Conservation (phyloP, 2,888 invertebrate species). For the Anthophora plumipes region DNA sequence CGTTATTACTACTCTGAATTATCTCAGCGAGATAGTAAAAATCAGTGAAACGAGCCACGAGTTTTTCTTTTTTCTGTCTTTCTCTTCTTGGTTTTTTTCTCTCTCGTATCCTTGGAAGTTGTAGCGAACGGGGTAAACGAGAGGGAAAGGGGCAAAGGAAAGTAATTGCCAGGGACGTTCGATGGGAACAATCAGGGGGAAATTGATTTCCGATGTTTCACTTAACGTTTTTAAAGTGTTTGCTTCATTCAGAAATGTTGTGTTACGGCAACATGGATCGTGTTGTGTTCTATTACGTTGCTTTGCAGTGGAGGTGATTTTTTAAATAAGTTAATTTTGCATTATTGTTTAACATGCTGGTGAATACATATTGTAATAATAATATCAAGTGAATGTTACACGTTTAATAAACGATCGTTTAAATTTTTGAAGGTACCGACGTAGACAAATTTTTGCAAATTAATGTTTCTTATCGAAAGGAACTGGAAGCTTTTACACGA, state of each 20-base stretch:
- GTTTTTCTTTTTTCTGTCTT: no score
- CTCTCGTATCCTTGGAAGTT: conserved; percentile 9
- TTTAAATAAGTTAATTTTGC: background rate
- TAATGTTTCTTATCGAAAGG: background rate
- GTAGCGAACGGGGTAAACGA: background rate
- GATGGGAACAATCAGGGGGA: conserved; percentile 7
- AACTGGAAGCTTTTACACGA: background rate
- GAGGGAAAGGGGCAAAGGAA: background rate
- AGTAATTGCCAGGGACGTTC: conserved; percentile 24
- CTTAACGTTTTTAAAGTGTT: conserved; percentile 29
- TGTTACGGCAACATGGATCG: background rate
- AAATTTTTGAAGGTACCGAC: no score
- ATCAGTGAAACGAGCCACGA: conserved; percentile 35
- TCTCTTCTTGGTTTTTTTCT: no score
- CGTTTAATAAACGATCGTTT: no score
- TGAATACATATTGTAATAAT: background rate
- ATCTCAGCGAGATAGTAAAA: conserved; percentile 29
- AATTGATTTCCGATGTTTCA: conserved; percentile 41
- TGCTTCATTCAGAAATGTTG: conserved; percentile 4
- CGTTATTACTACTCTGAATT: conserved; percentile 63
- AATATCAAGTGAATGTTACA: no score
- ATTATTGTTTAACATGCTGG: background rate
- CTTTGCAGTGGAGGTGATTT: background rate
- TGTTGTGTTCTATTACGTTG: background rate
- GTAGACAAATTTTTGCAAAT: background rate